phyloP scores from a whole-genome alignment of 2,888 invertebrate species.

The Notocelia uddmanniana region DNA sequence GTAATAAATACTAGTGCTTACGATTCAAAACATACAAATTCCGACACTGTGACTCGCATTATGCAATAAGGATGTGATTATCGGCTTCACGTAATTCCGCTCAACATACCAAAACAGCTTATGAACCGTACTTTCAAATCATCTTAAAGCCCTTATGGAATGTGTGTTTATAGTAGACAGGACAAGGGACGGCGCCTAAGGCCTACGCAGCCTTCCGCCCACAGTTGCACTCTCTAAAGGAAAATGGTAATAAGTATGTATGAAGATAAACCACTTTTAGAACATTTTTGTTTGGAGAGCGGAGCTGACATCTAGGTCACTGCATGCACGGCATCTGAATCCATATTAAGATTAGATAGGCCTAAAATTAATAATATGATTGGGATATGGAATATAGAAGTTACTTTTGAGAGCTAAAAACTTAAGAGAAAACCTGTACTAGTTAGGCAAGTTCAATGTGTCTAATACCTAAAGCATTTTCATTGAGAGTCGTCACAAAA shows the following conservation, averaged over 20 bases:
- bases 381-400: neutral
- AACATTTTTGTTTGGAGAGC: neutral
- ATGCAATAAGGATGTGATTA: conserved; percentile 46
- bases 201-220: conserved; percentile 43
- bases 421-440: too few species aligned
- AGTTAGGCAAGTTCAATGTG: too few species aligned
- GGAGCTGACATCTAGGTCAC: conserved; percentile 40
- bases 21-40: conserved; percentile 40
- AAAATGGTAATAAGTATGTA: conserved; percentile 10
- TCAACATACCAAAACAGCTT: conserved; percentile 8
- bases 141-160: conserved; percentile 7
- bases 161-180: conserved; percentile 3
- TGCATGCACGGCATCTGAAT: conserved; percentile 20
- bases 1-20: conserved; percentile 25
- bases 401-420: too few species aligned
- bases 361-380: conserved; percentile 7
- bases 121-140: neutral
- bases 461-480: too few species aligned
- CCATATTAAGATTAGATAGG: conserved; percentile 14
- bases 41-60: conserved; percentile 40
- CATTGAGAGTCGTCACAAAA: too few species aligned
- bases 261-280: neutral
- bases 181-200: conserved; percentile 42
- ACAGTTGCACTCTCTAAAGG: conserved; percentile 3
- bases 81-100: conserved; percentile 36